phyloP scores from a whole-genome alignment of 2,113 vertebrate genomes.

The Anser brachyrhynchus region DNA sequence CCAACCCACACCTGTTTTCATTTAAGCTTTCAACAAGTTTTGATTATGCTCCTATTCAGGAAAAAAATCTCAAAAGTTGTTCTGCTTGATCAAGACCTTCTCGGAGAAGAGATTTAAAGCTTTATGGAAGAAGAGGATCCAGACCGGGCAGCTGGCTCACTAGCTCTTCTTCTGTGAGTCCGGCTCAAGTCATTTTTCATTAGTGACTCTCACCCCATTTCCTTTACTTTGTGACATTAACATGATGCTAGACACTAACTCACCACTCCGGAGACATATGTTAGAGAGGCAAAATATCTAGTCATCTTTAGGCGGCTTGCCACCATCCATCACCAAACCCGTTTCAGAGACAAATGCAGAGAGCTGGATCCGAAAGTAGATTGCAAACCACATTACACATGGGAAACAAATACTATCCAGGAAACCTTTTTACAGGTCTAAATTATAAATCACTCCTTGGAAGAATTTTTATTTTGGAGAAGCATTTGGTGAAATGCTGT shows the following conservation, averaged over 20 bases:
- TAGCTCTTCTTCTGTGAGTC: neutral
- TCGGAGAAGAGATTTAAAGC: neutral
- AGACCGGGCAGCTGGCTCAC: neutral
- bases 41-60: neutral
- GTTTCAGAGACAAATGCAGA: conserved; percentile 33
- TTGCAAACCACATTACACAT: conserved; percentile 38
- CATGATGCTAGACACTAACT: conserved; percentile 13
- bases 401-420: conserved; percentile 37
- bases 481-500: neutral
- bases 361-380: conserved; percentile 23
- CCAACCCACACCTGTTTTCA: neutral
- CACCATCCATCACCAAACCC: neutral
- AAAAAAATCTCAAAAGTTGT: neutral
- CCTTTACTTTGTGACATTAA: conserved; percentile 10
- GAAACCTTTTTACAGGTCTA: conserved; percentile 25
- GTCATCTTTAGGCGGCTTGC: neutral
- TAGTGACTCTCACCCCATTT: neutral
- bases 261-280: neutral
- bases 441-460: conserved; percentile 32
- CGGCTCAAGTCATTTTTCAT: neutral
- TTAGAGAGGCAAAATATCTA: conserved; percentile 23
- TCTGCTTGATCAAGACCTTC: neutral
- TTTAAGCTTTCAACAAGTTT: neutral
- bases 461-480: conserved; percentile 31
- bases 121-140: neutral